Base-by-base conservation (phyloP, 2,797 vertebrate genomes). In the Sebastes flavidus region DNA sequence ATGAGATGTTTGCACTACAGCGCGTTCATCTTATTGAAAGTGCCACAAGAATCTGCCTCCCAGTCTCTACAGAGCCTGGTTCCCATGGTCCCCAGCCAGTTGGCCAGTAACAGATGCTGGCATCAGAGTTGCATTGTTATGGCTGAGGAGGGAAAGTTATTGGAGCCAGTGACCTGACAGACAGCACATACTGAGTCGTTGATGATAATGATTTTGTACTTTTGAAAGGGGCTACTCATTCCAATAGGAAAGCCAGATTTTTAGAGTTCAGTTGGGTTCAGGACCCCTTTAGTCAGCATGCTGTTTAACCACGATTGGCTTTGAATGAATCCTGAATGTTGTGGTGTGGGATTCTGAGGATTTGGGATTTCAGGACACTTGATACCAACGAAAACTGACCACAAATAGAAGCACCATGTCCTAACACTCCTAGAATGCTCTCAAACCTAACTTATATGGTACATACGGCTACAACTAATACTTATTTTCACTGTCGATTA, bases 61-160 rank as follows among this genome's bases (percentile, higher is more conserved):
- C 81, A 75, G 81, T 74, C 79, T 85, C 83, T 58, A 29, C 65
- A 84, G 83, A 91, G 84, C 72, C 88, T 65, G 83, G 87, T 94
- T 95, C 92, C 91, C 92, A 94, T 94, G 94, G 86, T 94, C 86
- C 67, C 70, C 46, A 29, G 93, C 94, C 95, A 96, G 91, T 94
- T 95, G 94, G 93, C 93, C 90, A 81, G 81, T 86, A 90, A 92
- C 94, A 95, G 93, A 94, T 90, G 91, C 91, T 94, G 93, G 89
- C 92, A 92, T 86, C 78, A 75, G 89, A 82, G 74, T 79, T 29
- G 34, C 82, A 88, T 90, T 93, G 91, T 92, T 90, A 89, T 86
- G 90, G 84, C 85, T 81, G 84, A 92, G 87, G 88, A 91, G 92
- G 78, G 71, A 89, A 87, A 79, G 83, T 84, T 87, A 82, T 82